Evolutionary conservation across 2,113 vertebrate species (phyloP), one percentile per base, ranked within the genome.

Genomic region (Xyrauchen texanus): DNA sequence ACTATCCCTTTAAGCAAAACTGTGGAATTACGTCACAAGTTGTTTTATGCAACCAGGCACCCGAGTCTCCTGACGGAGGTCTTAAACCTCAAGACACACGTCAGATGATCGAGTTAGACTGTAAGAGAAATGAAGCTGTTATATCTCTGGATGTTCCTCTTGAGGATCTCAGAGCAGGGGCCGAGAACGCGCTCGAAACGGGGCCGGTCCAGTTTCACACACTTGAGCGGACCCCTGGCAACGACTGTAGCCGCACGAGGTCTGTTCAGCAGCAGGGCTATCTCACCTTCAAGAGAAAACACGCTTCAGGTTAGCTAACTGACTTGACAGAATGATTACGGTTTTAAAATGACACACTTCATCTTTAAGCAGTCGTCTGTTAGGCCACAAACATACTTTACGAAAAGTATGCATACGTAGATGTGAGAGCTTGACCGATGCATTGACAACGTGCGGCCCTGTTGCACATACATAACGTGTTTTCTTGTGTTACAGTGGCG

Each of bases 81-180:
- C 21, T 58, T 13, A 1, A 13, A 58, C 55, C 55, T 15, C 55
- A 71, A 1, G 81, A 85, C 13, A 6, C 8, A 47, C 74, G 83
- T 83, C 86, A 83, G 81, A 87, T 84, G 83, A 42, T 53, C 11
- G 13, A 60, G 69, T 95, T 91, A 99, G 90, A 99, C 97, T 0
- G 96, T 97, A 81, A 99, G 96, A 0, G 97, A 98, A 87, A 99
- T 97, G 92, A 99, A 98, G 87, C 98, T 98, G 93, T 98, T 98
- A 92, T 99, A 99, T 89, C 96, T 95, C 91, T 98, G 97, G 86
- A 98, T 98, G 93, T 96, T 98, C 64, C 97, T 94, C 92, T 99
- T 96, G 75, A 99, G 96, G 90, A 99, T 98, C 85, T 98, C 98
- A 0, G 97, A 98, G 86, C 97, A 99, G 10, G 97, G 98, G 0